Evolutionary conservation across 2,797 vertebrate species (phyloP).

Genomic region (Sebastes melanostomus): DNA sequence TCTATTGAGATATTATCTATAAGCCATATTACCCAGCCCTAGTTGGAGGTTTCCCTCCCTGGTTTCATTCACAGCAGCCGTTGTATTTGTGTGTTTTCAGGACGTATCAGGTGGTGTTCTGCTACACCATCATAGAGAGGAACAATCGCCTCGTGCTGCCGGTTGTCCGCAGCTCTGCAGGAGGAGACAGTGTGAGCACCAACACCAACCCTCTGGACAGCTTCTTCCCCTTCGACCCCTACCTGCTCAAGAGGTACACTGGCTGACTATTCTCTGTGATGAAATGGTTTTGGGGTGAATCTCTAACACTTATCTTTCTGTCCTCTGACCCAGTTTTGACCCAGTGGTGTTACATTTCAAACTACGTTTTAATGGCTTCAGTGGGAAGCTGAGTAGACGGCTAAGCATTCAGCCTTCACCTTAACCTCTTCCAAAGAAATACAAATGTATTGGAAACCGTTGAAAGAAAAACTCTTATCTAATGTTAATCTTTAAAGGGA

Average conservation of each 20-base stretch:
- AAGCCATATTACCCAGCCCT: background rate
- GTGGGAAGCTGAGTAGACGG: background rate
- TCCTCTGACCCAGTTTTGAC: too few species aligned
- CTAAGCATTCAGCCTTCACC: background rate
- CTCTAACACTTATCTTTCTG: too few species aligned
- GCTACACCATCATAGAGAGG: constrained; percentile 95
- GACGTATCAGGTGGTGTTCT: constrained; percentile 98
- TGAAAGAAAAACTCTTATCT: background rate
- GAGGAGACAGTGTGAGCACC: constrained; percentile 84
- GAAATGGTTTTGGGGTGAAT: background rate
- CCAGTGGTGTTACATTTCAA: background rate
- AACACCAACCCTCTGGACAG: constrained; percentile 95
- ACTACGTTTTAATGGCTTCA: background rate
- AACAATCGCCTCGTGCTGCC: constrained; percentile 91
- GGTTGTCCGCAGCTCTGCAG: constrained; percentile 83
- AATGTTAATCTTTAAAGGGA: background rate
- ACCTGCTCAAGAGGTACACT: constrained; percentile 90
- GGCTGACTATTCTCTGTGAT: background rate
- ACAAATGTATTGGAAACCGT: background rate
- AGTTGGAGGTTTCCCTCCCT: background rate
- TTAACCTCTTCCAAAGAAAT: background rate
- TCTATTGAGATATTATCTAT: background rate
- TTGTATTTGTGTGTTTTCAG: constrained; percentile 70
- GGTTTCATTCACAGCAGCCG: background rate
- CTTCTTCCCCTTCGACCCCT: constrained; percentile 97